Base-by-base conservation (phyloP, 2,797 vertebrate species). In the Orientallactaga sibirica region DNA sequence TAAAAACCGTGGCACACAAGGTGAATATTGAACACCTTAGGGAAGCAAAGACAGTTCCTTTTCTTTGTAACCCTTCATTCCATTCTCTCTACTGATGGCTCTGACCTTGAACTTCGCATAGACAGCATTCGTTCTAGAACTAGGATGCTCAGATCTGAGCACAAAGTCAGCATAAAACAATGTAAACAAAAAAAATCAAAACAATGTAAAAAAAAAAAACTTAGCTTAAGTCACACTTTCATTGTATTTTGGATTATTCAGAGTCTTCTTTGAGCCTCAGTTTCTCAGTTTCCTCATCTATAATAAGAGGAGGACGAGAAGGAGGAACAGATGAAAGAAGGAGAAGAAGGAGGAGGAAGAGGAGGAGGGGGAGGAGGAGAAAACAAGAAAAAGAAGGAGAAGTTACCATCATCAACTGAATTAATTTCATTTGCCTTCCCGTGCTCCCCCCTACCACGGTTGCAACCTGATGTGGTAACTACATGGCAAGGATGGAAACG, bases 251-350 rank as follows among this genome's bases (percentile, higher is more conserved):
- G 33, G 15, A 22, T 93, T 71, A 91, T 41, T 88, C 64, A 73
- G 29, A 41, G 48, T 52, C 7, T n/a, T 90, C 74, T 91, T 80
- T 37, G 9, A 91, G 43, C 24, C 29, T 84, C 22, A 3, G 75
- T 88, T 74, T 88, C 66, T 86, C 66, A 11, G 80, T 86, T 77
- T 91, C 62, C 52, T 86, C 48, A 29, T 37, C 64, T 73, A 18
- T 29, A 91, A 75, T 86, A 86, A 82, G 10, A 33, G 29, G 94
- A 79, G 15, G 6, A 37, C 2, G 41, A 41, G 43, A 1, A 29
- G 86, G 18, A 48, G 25, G 88, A 73, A 22, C 61, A 52, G 12
- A n/a, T 77, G 29, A 52, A 24, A 61, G 41, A 29, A 64, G 6
- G 41, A 14, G 1, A 22, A 19, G 7, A 27, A 22, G 19, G 76